Conservation (phyloP, 2,113 vertebrate genomes). For the Ailuropoda melanoleuca region DNA sequence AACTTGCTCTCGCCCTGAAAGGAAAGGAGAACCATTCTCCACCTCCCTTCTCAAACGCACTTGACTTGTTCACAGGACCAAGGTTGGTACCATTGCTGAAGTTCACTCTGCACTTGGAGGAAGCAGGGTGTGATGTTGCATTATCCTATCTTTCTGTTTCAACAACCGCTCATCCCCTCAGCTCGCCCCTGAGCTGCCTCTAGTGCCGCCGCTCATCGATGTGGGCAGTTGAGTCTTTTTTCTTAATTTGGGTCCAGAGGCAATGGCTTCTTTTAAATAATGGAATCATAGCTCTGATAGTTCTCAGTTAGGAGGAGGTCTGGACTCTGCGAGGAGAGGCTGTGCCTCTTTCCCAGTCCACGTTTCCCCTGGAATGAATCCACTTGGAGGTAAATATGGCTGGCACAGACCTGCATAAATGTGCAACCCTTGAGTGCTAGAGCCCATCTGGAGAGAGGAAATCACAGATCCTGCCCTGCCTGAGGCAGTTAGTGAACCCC, state of each 20-base stretch:
- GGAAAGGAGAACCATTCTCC: neutral
- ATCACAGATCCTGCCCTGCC: neutral
- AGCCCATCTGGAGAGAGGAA: neutral
- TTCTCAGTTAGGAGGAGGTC: neutral
- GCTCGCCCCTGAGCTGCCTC: neutral
- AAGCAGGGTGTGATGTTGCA: neutral
- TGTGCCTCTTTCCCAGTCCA: neutral
- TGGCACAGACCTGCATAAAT: neutral
- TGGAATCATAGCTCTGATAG: neutral
- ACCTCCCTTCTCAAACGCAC: neutral
- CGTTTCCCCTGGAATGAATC: neutral
- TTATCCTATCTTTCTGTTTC: neutral
- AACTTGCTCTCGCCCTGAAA: neutral
- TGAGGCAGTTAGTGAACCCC: neutral
- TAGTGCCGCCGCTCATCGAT: neutral
- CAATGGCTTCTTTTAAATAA: slow-evolving; percentile 10
- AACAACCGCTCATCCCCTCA: neutral
- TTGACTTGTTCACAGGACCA: neutral
- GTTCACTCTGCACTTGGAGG: neutral
- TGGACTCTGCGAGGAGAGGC: neutral
- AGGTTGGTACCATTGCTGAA: neutral
- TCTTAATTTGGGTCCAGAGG: neutral
- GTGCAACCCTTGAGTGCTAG: neutral
- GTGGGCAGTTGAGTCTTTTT: neutral
- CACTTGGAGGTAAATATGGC: neutral